These are phyloP conservation scores for Eublepharis macularius DNA, from an alignment of 2,113 vertebrate genomes.

Conservation along the genomic window DNA sequence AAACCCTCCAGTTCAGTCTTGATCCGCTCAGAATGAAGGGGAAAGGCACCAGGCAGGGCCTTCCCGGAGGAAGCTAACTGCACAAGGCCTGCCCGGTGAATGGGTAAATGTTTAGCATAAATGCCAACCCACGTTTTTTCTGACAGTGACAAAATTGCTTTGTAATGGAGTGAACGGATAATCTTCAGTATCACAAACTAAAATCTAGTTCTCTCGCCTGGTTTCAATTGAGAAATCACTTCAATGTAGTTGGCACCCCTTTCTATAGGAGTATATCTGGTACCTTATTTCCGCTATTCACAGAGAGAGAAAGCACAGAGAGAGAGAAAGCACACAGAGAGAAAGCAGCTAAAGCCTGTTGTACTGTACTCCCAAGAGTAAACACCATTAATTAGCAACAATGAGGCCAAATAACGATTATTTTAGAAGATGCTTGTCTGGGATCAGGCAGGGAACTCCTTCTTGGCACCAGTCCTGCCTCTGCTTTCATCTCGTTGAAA, in stretches of 20 bases:
- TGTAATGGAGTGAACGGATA: no score
- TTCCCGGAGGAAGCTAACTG: neutral
- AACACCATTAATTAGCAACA: neutral
- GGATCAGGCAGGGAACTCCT: no score
- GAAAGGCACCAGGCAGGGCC: no score
- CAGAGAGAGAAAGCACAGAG: neutral
- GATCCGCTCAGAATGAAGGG: neutral
- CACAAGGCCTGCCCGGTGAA: neutral
- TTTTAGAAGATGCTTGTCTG: neutral
- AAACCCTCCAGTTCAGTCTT: neutral
- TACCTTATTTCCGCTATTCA: neutral
- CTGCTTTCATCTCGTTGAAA: no score
- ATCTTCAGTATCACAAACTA: neutral
- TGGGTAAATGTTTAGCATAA: fast-evolving
- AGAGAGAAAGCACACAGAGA: neutral
- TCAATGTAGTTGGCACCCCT: no score
- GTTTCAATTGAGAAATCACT: neutral
- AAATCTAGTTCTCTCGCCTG: fast-evolving
- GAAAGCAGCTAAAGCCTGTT: neutral
- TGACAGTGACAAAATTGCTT: neutral
- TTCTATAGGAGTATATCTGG: neutral
- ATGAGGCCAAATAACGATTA: neutral
- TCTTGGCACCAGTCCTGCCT: no score
- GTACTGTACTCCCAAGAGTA: neutral
- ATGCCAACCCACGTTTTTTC: neutral